Conservation (phyloP, 2,113 vertebrate genomes). For the Lanius ludovicianus region DNA sequence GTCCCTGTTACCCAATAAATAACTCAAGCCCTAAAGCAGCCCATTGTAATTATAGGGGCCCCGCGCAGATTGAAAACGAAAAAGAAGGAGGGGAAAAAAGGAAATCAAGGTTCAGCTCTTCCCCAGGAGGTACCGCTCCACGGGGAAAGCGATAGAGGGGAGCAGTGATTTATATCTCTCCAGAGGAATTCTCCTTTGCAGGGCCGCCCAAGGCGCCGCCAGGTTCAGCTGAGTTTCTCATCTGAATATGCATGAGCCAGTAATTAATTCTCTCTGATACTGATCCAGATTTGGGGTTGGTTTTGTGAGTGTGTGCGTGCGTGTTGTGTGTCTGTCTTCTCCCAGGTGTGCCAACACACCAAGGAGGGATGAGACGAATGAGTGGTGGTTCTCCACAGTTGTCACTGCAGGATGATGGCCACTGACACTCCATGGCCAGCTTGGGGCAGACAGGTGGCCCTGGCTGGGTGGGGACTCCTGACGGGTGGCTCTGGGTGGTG, state of each 20-base stretch:
- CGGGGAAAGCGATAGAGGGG: background rate
- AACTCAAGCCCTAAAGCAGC: conserved; percentile 58
- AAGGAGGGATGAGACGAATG: background rate
- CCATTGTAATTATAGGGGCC: conserved; percentile 59
- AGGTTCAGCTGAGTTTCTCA: conserved; percentile 63
- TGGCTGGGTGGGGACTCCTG: background rate
- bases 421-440: fast-evolving
- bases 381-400: background rate
- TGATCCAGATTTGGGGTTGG: conserved; percentile 53
- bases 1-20: conserved; percentile 60
- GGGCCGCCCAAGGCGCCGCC: conserved; percentile 32
- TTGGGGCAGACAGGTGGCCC: background rate
- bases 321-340: background rate
- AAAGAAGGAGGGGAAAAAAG: conserved; percentile 17
- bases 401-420: background rate
- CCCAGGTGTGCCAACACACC: background rate
- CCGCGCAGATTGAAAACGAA: conserved; percentile 44
- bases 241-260: conserved; percentile 60
- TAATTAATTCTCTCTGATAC: conserved; percentile 71
- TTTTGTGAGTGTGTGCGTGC: background rate
- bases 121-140: conserved; percentile 37
- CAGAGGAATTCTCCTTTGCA: conserved; percentile 44
- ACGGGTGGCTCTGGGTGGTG: background rate
- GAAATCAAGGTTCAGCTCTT: conserved; percentile 51
- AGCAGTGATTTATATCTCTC: conserved; percentile 48